A percentile compares a stretch with the other conserved stretches of the same genome.
These are phyloP conservation scores for Arizona elegans DNA, from an alignment of 2,113 vertebrate species.

Conservation along the genomic window DNA sequence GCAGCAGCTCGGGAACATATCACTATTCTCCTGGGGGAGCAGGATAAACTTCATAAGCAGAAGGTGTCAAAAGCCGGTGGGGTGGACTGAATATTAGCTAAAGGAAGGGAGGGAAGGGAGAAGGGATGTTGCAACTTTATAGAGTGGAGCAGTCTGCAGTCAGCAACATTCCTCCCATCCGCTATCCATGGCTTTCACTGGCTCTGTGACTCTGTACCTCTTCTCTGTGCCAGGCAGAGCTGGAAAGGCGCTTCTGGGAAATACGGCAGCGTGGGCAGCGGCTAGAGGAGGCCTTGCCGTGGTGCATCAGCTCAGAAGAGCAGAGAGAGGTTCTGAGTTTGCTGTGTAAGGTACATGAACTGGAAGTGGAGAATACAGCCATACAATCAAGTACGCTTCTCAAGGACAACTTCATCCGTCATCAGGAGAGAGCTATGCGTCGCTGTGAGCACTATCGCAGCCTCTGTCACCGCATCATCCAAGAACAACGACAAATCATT, in stretches of 20 bases:
- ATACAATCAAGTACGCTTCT: constrained; percentile 79
- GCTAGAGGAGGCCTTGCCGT: constrained; percentile 78
- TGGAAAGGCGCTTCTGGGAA: constrained; percentile 75
- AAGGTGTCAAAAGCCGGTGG: constrained; percentile 71
- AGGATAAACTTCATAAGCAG: constrained; percentile 78
- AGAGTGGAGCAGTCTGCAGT: accelerated
- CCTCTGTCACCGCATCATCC: constrained; percentile 85
- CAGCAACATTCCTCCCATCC: not conserved
- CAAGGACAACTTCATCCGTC: constrained; percentile 79
- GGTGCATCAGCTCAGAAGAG: constrained; percentile 76
- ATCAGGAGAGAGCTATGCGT: constrained; percentile 74
- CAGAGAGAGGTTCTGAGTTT: constrained; percentile 82
- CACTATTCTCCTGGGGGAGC: constrained; percentile 73
- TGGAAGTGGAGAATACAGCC: constrained; percentile 80
- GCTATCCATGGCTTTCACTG: not conserved
- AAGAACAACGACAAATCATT: constrained; percentile 83
- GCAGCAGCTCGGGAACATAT: constrained; percentile 77
- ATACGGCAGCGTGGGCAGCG: constrained; percentile 65
- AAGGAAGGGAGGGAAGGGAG: not conserved
- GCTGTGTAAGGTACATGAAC: constrained; percentile 83
- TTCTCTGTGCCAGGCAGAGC: constrained; percentile 59
- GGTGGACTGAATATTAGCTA: not conserved
- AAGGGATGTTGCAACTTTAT: not conserved
- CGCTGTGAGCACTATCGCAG: constrained; percentile 79
- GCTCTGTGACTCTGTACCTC: not conserved